Conservation (phyloP, 1,140 invertebrate genomes). For the Lasioglossum baleicum region DNA sequence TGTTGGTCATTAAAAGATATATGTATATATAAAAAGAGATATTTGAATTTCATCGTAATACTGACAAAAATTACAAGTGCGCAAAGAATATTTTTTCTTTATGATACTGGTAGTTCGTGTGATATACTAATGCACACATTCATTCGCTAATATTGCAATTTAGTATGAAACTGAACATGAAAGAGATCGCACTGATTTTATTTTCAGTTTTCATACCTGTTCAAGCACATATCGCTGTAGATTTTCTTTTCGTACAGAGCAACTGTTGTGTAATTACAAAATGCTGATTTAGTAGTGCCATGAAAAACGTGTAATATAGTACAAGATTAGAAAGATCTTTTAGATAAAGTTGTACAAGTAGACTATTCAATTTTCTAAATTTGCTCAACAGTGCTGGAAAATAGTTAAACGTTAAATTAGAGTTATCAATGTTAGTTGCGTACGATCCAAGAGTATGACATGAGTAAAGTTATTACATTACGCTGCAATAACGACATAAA, state of each 20-base stretch:
- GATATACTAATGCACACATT: slow-evolving; percentile 35
- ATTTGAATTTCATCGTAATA: slow-evolving; percentile 26
- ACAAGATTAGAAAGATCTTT: slow-evolving; percentile 21
- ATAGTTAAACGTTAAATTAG: slow-evolving; percentile 21
- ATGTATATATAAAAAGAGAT: slow-evolving; percentile 27
- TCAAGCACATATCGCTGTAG: slow-evolving; percentile 39
- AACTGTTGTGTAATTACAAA: slow-evolving; percentile 46
- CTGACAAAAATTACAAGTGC: slow-evolving; percentile 22
- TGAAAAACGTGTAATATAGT: slow-evolving; percentile 42
- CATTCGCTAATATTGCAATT: slow-evolving; percentile 33
- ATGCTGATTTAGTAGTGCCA: slow-evolving; percentile 24
- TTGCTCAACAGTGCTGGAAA: slow-evolving; percentile 10
- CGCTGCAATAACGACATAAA: slow-evolving; percentile 3
- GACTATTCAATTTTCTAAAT: not conserved
- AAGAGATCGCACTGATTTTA: slow-evolving; percentile 41
- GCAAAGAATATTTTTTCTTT: slow-evolving; percentile 17
- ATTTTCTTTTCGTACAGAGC: slow-evolving; percentile 9
- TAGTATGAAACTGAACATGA: slow-evolving; percentile 33
- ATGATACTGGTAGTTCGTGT: slow-evolving; percentile 9
- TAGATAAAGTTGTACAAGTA: slow-evolving; percentile 27
- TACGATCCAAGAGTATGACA: slow-evolving; percentile 52
- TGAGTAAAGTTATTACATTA: slow-evolving; percentile 37
- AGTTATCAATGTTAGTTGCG: slow-evolving; percentile 17
- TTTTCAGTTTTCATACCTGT: slow-evolving; percentile 41
- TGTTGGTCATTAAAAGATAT: slow-evolving; percentile 32